phyloP scores from a whole-genome alignment of 2,888 invertebrate genomes.

The Megaustenia siamemsis region DNA sequence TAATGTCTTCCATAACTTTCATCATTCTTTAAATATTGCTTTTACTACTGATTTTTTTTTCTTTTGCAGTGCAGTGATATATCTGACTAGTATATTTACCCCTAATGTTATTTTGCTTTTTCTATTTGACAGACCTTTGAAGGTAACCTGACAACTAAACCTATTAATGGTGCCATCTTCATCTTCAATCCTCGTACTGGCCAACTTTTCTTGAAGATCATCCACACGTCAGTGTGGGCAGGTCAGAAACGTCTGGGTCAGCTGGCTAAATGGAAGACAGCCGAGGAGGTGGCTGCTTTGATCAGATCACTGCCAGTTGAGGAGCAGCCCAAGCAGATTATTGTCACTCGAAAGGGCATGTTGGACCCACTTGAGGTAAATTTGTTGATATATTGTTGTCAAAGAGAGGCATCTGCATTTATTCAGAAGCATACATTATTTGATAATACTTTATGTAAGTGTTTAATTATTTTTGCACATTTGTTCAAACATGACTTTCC shows the following conservation, averaged over 20 bases:
- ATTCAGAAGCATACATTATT: too few species aligned
- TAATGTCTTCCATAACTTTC: too few species aligned
- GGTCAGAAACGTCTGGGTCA: constrained; percentile 99
- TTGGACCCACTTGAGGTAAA: constrained; percentile 96
- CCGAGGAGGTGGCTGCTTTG: constrained; percentile 99
- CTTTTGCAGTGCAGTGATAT: neutral
- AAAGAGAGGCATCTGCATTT: too few species aligned
- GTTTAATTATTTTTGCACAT: too few species aligned
- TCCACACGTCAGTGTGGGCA: constrained; percentile 99
- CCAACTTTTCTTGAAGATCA: constrained; percentile 98
- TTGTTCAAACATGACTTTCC: too few species aligned
- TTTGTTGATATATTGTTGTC: too few species aligned
- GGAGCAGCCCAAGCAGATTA: constrained; percentile 99
- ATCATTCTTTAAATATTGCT: too few species aligned
- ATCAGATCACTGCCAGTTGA: constrained; percentile 99
- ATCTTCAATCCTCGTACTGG: constrained; percentile 99
- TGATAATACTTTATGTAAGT: too few species aligned
- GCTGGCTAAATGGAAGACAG: constrained; percentile 99
- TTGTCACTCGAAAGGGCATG: constrained; percentile 99
- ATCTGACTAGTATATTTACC: neutral
- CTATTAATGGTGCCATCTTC: constrained; percentile 99
- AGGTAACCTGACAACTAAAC: constrained; percentile 98
- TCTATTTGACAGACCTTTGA: constrained; percentile 91
- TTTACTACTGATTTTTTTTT: neutral
- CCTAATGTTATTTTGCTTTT: neutral